Conservation (phyloP, 2,113 vertebrate species). For the Hylia prasina region DNA sequence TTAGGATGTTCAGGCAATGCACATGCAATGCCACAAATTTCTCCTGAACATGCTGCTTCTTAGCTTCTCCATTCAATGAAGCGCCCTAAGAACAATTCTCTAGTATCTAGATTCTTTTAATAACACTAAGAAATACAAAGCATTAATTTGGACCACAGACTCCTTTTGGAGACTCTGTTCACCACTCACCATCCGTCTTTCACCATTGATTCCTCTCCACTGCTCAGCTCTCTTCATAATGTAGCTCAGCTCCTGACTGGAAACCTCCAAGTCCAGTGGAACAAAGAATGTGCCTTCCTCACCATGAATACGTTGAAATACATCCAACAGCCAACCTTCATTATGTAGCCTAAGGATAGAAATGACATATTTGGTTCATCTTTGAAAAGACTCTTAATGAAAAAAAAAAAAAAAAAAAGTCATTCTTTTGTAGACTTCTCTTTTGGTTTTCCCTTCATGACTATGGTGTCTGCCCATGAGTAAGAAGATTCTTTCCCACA, state of each 20-base stretch:
- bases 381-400: background rate
- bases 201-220: constrained; percentile 88
- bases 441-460: background rate
- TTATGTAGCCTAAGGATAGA: constrained; percentile 75
- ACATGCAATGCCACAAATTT: background rate
- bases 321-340: constrained; percentile 81
- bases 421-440: background rate
- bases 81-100: background rate
- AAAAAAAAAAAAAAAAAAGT: background rate
- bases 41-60: background rate
- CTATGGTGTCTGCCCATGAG: background rate
- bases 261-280: constrained; percentile 87
- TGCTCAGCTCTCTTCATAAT: constrained; percentile 87
- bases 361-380: background rate
- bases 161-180: background rate
- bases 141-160: background rate
- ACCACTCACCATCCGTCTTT: constrained; percentile 84
- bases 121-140: background rate
- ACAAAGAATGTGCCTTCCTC: constrained; percentile 81
- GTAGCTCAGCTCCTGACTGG: constrained; percentile 87
- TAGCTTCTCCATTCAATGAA: background rate
- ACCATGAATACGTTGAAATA: constrained; percentile 78
- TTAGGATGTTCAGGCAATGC: background rate
- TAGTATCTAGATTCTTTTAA: background rate
- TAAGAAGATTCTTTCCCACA: background rate